phyloP scores from a whole-genome alignment of 2,797 vertebrate genomes.

The Heterohyrax brucei region DNA sequence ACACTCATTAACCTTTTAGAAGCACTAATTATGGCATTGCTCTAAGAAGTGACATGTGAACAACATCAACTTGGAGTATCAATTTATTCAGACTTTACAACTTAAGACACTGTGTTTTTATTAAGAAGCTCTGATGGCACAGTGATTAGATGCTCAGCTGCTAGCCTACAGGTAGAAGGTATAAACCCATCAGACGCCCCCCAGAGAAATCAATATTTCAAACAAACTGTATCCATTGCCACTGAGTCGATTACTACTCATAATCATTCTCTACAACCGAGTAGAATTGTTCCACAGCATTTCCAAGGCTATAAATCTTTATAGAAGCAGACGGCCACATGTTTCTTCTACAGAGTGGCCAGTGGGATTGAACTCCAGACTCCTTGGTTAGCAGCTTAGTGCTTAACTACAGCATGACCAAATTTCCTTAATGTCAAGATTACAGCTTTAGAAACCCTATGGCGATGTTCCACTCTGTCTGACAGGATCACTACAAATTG shows the following conservation, averaged over 20 bases:
- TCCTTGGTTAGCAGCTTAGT: not conserved
- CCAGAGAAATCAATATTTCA: not conserved
- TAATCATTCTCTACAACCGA: not conserved
- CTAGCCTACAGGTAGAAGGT: not conserved
- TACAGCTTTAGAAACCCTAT: not conserved
- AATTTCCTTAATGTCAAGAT: not conserved
- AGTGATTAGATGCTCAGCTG: not conserved
- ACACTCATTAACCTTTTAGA: not conserved
- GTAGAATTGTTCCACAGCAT: not conserved
- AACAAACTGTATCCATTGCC: not conserved
- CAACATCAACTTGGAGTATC: not conserved
- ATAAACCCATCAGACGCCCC: not conserved
- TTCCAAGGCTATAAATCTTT: not conserved
- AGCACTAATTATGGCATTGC: not conserved
- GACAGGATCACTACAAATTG: too few species aligned
- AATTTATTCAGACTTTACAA: not conserved
- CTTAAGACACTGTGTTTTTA: not conserved
- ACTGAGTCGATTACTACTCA: not conserved
- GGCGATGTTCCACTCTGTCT: not conserved
- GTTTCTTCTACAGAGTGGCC: not conserved
- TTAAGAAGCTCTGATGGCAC: not conserved
- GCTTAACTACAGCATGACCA: not conserved
- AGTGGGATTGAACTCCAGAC: not conserved
- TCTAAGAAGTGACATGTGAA: not conserved
- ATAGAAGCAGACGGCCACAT: not conserved